A percentile compares a stretch with the other conserved stretches of the same genome.
phyloP scores from a whole-genome alignment of 53 echinoderm and acorn worm genomes.

The Antedon mediterranea region DNA sequence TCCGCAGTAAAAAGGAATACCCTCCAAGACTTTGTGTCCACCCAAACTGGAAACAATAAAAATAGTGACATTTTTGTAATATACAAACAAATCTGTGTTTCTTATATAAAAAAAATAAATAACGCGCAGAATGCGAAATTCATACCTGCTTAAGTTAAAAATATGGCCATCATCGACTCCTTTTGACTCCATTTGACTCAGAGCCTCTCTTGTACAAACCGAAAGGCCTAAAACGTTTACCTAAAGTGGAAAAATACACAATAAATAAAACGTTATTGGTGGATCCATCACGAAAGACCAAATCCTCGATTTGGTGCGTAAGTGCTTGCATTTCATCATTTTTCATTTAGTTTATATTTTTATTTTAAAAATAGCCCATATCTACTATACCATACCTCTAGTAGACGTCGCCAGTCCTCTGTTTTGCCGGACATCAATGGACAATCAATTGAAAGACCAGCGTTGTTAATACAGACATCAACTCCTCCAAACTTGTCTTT shows the following conservation, averaged over 20 bases:
- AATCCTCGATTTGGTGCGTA: too few relatives aligned
- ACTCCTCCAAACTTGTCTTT: constrained; percentile 32
- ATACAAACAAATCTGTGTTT: too few relatives aligned
- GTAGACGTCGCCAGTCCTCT: constrained; percentile 18
- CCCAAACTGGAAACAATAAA: constrained; percentile 9
- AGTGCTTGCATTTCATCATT: too few relatives aligned
- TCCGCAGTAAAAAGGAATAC: constrained; percentile 22
- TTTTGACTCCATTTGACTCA: constrained; percentile 39
- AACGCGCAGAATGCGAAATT: too few relatives aligned
- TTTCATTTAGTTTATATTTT: too few relatives aligned
- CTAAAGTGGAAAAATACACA: constrained; percentile 9
- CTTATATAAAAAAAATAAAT: too few relatives aligned
- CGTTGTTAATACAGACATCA: constrained; percentile 51
- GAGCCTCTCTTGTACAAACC: constrained; percentile 40
- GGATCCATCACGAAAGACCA: too few relatives aligned
- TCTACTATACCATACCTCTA: constrained; percentile 44
- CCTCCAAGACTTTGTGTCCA: constrained; percentile 16
- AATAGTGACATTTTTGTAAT: too few relatives aligned
- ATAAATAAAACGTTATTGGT: too few relatives aligned
- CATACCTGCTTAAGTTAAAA: constrained; percentile 1
- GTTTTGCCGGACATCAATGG: constrained; percentile 33
- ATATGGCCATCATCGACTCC: constrained; percentile 48
- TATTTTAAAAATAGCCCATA: too few relatives aligned
- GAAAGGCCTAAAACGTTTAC: constrained; percentile 38
- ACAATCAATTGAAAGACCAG: constrained; percentile 17